Evolutionary conservation across 2,888 invertebrate genomes (phyloP), one percentile per base, ranked within the genome.

Genomic region (Elegia similella): DNA sequence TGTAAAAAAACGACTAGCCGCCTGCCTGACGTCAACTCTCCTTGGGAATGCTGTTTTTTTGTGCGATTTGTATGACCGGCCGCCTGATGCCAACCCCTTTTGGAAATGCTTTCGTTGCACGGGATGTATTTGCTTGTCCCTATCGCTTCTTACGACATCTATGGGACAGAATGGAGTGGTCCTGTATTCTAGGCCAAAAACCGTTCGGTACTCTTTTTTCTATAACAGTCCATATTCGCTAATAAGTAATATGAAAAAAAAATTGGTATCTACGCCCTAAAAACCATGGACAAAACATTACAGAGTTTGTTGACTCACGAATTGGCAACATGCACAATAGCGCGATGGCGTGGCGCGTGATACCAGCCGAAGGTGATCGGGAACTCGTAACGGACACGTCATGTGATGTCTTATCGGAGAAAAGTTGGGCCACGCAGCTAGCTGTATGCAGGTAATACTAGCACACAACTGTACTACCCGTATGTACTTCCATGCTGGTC

Each of bases 321-420:
- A 55, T 55, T 42, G 47, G 48, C 29, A 56, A 47, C 56, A 56
- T 56, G 56, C 56, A 56, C 65, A 68, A 70, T 66, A 66, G 73
- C 67, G 66, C 65, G 68, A 70, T 66, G 66, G 73, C 67, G 66
- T 73, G 74, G 71, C 73, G 65, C 65, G 50, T 32, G 15, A 32
- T 71, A 73, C 67, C 64, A 69, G 72, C 70, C 66, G 76, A 79
- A 80, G 76, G 80, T 79, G 86, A 87, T 86, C 84, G 79, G 82
- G 78, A 85, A 82, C 82, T 83, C 86, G 84, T 86, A 84, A 85
- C 82, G 71, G 79, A 78, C 86, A 83, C 88, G 84, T 79, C 80
- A 87, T 76, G 84, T 79, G 80, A 87, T 76, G 84, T 86, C 86
- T 88, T 88, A 88, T 88, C 87, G 75, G 73, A 62, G 70, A 70